Evolutionary conservation across 35 echinoderm and acorn worm genomes (phyloP).

Genomic region (Acanthaster planci): DNA sequence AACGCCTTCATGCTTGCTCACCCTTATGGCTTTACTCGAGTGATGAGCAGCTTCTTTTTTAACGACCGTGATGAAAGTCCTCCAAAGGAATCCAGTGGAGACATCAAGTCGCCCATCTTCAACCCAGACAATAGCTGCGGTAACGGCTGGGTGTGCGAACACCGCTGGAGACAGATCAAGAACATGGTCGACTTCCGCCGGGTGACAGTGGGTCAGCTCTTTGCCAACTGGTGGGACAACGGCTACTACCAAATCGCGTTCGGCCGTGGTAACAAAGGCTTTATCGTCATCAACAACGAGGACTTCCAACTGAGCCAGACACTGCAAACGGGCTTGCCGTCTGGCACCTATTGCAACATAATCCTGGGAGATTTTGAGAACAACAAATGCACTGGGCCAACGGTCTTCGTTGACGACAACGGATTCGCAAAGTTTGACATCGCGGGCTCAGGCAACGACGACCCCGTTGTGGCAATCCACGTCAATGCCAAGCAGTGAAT

Average conservation of each 20-base stretch:
- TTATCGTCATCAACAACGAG: constrained; percentile 77
- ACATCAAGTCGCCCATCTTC: constrained; percentile 48
- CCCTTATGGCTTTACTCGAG: constrained; percentile 60
- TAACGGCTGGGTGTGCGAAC: constrained; percentile 83
- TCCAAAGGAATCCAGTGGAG: constrained; percentile 49
- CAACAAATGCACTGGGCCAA: constrained; percentile 64
- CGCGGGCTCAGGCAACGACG: constrained; percentile 59
- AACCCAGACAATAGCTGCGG: constrained; percentile 61
- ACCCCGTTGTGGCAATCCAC: constrained; percentile 91
- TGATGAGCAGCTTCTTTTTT: constrained; percentile 85
- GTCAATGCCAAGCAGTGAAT: constrained; percentile 56
- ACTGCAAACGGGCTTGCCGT: constrained; percentile 75
- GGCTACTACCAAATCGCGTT: constrained; percentile 85
- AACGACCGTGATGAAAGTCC: constrained; percentile 59
- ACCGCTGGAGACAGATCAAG: constrained; percentile 85
- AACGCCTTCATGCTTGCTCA: constrained; percentile 75
- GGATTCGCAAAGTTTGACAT: constrained; percentile 73
- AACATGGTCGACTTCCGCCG: constrained; percentile 84
- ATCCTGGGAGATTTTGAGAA: constrained; percentile 67
- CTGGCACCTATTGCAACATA: constrained; percentile 85
- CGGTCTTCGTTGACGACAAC: constrained; percentile 52
- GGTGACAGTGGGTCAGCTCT: constrained; percentile 45
- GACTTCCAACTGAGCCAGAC: constrained; percentile 45
- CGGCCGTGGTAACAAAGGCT: constrained; percentile 78
- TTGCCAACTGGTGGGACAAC: constrained; percentile 89